phyloP scores from a whole-genome alignment of 2,113 vertebrate species.

The Amazona vittata region DNA sequence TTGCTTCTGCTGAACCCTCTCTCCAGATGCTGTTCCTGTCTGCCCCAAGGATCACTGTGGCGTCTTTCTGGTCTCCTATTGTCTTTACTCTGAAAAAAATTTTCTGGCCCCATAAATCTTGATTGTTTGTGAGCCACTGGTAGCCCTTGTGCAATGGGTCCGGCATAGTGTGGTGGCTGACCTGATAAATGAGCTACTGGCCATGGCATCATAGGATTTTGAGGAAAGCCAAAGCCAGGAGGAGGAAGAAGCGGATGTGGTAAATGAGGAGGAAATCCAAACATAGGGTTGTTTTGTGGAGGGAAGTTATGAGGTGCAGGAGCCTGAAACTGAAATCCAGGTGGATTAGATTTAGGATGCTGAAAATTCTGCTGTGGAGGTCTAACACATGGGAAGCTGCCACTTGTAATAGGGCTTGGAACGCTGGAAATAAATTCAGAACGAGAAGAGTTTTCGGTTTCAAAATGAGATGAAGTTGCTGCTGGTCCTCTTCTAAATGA shows the following conservation, averaged over 20 bases:
- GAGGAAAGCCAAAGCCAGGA: conserved; percentile 79
- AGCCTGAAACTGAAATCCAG: conserved; percentile 78
- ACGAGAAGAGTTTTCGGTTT: conserved; percentile 66
- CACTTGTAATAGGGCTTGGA: conserved; percentile 60
- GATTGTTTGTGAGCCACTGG: conserved; percentile 65
- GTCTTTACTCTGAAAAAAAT: conserved; percentile 80
- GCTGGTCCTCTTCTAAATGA: conserved; percentile 76
- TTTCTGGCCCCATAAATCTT: conserved; percentile 78
- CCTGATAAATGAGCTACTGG: conserved; percentile 76
- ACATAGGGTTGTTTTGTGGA: conserved; percentile 69
- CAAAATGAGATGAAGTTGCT: conserved; percentile 72
- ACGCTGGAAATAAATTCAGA: conserved; percentile 70
- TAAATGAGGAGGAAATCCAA: conserved; percentile 82
- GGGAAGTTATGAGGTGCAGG: conserved; percentile 70
- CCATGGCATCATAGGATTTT: conserved; percentile 80
- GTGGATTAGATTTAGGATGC: conserved; percentile 69
- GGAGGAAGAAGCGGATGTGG: conserved; percentile 81
- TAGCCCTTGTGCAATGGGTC: conserved; percentile 75
- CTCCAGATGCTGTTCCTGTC: conserved; percentile 79
- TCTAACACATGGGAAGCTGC: conserved; percentile 72
- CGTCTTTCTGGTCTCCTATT: conserved; percentile 81
- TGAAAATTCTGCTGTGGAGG: conserved; percentile 75
- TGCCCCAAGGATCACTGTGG: conserved; percentile 89
- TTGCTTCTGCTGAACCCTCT: conserved; percentile 81
- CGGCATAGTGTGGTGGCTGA: conserved; percentile 76